Base-by-base conservation (phyloP, 2,888 invertebrate species). In the Escarpia spicata region DNA sequence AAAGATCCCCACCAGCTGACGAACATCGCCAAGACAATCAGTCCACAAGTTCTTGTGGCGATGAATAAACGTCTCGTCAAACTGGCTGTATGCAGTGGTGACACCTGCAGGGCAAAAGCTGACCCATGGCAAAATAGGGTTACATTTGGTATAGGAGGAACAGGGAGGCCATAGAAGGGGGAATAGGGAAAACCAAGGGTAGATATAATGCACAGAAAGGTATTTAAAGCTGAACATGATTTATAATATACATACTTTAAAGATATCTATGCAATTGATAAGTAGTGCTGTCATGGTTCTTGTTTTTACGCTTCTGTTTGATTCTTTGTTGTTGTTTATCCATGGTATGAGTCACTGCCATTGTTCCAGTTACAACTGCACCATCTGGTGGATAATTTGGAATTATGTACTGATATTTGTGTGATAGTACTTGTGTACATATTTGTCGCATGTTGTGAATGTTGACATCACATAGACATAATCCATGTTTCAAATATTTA, bases 1-100 rank as follows among this genome's bases (percentile, higher is more conserved):
- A 95, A 95, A 0, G 98, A 98, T 96, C 98, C 97, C 0, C 97
- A 97, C 95, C 98, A 98, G 96, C 95, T 98, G 94, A 94, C 96
- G 0, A 98, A 98, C 94, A 92, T 96, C n/a, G 94, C 93, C 4
- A 92, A 93, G 43, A 92, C 93, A 9, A 92, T 95, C n/a, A 94
- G 94, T 90, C 94, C 94, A 1, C 91, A 93, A 26, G 89, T 93
- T 12, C 92, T 94, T 15, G 43, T 92, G 44, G 92, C 92, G 37
- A 90, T 93, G 58, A 94, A 93, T 91, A 91, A 94, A 43, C 90
- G 93, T n/a, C 93, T 95, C 75, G 90, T 92, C 44, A 43, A 93
- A 43, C 93, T 95, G 43, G 92, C 94, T 31, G 43, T 93, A 15
- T 95, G 95, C 91, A 43, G 52, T 15, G 95, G 94, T 2, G n/a